A percentile compares a stretch with the other conserved stretches of the same genome.
Evolutionary conservation across 2,113 vertebrate genomes (phyloP).

Genomic region (Sebastes fasciatus): DNA sequence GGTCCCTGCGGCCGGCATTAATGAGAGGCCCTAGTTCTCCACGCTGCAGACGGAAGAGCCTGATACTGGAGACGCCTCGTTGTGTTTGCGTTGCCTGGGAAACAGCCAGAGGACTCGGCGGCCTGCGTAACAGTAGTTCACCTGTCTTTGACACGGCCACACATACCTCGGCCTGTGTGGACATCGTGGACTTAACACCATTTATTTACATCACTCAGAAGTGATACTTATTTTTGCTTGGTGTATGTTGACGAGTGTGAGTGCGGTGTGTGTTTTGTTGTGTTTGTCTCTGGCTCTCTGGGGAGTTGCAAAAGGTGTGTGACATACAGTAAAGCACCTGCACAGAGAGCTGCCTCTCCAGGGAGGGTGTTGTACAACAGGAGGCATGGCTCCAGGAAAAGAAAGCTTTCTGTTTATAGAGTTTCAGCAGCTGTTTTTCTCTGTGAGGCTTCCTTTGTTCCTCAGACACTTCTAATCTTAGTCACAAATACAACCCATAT

Average conservation of each 20-base stretch:
- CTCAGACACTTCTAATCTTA: constrained; percentile 37
- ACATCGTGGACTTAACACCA: not conserved
- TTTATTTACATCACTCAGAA: not conserved
- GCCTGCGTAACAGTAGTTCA: constrained; percentile 61
- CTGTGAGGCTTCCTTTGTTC: constrained; percentile 37
- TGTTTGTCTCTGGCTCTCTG: constrained; percentile 41
- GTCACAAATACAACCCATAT: not conserved
- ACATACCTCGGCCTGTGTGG: not conserved
- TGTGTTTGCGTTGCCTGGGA: constrained; percentile 79
- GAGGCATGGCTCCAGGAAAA: constrained; percentile 41
- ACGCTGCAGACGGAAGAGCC: constrained; percentile 56
- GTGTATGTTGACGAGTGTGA: not conserved
- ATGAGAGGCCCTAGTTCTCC: constrained; percentile 70
- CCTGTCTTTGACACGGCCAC: constrained; percentile 48
- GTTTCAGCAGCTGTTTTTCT: constrained; percentile 53
- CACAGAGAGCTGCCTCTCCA: constrained; percentile 54
- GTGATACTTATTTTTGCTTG: not conserved
- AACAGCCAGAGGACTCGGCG: constrained; percentile 65
- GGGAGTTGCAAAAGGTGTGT: constrained; percentile 59
- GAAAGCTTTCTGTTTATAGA: constrained; percentile 64
- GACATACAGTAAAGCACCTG: constrained; percentile 52
- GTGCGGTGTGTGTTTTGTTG: constrained; percentile 35
- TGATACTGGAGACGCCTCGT: constrained; percentile 79
- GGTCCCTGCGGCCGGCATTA: constrained; percentile 70
- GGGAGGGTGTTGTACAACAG: constrained; percentile 58